Percentiles rank a stretch among this genome's conserved stretches.
These are phyloP conservation scores for Camelus dromedarius DNA, from an alignment of 2,113 vertebrate species.

Conservation along the genomic window DNA sequence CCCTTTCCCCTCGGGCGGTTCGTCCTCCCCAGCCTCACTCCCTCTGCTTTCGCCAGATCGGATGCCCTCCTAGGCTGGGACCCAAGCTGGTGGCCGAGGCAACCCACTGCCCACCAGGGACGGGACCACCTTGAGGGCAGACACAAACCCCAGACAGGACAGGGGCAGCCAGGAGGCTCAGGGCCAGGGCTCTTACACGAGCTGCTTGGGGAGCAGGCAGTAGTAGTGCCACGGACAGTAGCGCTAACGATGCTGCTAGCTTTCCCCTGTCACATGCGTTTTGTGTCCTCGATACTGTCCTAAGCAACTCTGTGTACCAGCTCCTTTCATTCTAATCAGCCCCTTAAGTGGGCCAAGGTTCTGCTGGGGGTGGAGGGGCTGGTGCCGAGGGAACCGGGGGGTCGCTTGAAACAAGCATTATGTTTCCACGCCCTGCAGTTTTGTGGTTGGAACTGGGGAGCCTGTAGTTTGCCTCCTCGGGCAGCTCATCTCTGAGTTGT, in stretches of 20 bases:
- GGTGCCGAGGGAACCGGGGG: not conserved
- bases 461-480: not conserved
- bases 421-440: rapidly evolving
- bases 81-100: not conserved
- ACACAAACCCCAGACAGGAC: not conserved
- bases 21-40: not conserved
- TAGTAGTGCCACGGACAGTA: not conserved
- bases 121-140: not conserved
- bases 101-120: not conserved
- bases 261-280: rapidly evolving
- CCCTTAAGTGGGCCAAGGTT: not conserved
- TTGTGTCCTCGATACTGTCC: too few relatives aligned
- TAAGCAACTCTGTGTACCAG: too few relatives aligned
- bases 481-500: not conserved
- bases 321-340: not conserved
- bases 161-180: not conserved
- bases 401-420: not conserved
- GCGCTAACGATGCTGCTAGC: rapidly evolving
- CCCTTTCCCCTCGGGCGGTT: too few relatives aligned
- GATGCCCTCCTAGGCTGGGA: not conserved
- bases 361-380: not conserved
- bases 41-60: not conserved
- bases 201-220: not conserved
- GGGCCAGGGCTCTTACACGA: not conserved
- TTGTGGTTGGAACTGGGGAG: not conserved